A percentile compares a stretch with the other conserved stretches of the same genome.
These are phyloP conservation scores for Darevskia nairensis DNA, from an alignment of 2,797 vertebrate genomes.

Conservation along the genomic window DNA sequence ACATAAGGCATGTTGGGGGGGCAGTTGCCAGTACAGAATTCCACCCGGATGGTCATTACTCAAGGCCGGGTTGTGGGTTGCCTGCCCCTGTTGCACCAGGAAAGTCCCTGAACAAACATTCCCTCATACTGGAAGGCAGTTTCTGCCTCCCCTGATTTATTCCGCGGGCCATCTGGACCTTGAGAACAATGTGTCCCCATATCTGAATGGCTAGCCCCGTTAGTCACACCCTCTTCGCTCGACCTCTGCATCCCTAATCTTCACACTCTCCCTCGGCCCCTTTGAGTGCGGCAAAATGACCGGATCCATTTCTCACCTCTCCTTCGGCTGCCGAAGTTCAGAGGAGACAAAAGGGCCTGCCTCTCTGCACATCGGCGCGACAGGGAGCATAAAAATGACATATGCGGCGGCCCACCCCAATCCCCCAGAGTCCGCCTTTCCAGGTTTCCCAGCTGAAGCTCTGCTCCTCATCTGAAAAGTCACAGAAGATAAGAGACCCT, in stretches of 20 bases:
- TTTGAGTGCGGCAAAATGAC: slow-evolving; percentile 77
- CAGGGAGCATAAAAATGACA: slow-evolving; percentile 36
- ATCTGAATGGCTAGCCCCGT: slow-evolving; percentile 72
- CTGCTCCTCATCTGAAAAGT: not conserved
- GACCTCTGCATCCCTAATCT: slow-evolving; percentile 78
- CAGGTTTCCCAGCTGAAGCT: slow-evolving; percentile 2
- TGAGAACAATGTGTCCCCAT: slow-evolving; percentile 81
- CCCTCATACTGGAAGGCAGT: slow-evolving; percentile 73
- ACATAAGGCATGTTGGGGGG: not conserved
- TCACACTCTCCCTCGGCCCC: slow-evolving; percentile 73
- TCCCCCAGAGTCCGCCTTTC: not conserved
- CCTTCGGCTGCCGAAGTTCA: slow-evolving; percentile 77
- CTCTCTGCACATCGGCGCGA: slow-evolving; percentile 51
- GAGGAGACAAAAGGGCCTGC: slow-evolving; percentile 83
- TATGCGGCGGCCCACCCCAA: not conserved
- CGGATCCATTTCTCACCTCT: slow-evolving; percentile 67
- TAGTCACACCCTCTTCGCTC: slow-evolving; percentile 87
- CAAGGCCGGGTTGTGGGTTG: slow-evolving; percentile 15
- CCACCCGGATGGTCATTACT: slow-evolving; percentile 12
- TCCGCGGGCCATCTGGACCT: slow-evolving; percentile 87
- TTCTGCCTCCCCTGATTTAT: slow-evolving; percentile 76
- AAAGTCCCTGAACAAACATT: slow-evolving; percentile 17
- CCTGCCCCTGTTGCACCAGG: not conserved
- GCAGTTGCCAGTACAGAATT: not conserved
- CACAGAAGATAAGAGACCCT: not conserved